Conservation (phyloP, 2,113 vertebrate species). For the Rhineura floridana region DNA sequence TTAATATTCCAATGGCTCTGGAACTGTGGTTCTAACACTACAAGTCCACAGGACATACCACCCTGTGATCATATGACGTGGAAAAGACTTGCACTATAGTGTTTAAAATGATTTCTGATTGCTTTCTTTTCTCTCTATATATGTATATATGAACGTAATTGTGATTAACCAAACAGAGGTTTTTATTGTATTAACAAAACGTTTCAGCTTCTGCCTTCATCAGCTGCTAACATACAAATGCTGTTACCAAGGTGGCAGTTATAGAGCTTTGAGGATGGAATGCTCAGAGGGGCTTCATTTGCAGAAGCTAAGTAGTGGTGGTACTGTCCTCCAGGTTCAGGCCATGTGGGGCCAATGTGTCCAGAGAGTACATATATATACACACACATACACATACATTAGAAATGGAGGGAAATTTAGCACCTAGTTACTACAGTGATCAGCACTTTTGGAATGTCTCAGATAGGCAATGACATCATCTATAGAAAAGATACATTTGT, state of each 20-base stretch:
- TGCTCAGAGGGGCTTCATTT: too few relatives aligned
- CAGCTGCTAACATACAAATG: too few relatives aligned
- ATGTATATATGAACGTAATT: too few relatives aligned
- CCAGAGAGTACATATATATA: background rate
- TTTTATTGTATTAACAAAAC: too few relatives aligned
- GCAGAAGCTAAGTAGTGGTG: too few relatives aligned
- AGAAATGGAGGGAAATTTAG: constrained; percentile 14
- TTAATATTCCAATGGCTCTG: background rate
- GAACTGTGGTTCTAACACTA: background rate
- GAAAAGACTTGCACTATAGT: background rate
- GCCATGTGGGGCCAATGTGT: too few relatives aligned
- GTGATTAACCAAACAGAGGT: too few relatives aligned
- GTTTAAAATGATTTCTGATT: background rate
- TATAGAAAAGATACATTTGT: background rate
- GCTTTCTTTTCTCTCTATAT: background rate
- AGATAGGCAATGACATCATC: background rate
- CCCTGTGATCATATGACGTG: background rate
- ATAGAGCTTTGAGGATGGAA: too few relatives aligned
- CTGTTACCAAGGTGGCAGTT: too few relatives aligned
- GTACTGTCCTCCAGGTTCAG: too few relatives aligned
- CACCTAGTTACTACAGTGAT: constrained; percentile 20
- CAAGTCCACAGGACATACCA: background rate
- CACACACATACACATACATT: background rate
- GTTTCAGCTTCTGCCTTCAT: too few relatives aligned
- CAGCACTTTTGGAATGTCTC: constrained; percentile 32